These are phyloP conservation scores for Tetragonula clypearis DNA, from an alignment of 1,140 invertebrate species.

Conservation along the genomic window DNA sequence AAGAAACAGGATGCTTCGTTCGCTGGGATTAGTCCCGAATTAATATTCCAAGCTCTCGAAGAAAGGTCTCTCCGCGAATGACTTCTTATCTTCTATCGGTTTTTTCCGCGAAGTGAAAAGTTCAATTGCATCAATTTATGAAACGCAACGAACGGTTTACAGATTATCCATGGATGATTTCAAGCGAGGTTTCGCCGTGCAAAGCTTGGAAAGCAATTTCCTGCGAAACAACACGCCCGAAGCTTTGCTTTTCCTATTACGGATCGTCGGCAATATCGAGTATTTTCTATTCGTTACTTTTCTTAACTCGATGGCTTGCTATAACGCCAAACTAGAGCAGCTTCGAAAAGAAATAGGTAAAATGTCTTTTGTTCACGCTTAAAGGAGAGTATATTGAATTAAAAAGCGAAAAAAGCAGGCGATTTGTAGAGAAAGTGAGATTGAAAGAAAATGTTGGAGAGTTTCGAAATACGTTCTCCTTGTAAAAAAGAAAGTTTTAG, in stretches of 20 bases:
- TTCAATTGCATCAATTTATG: background rate
- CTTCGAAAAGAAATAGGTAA: constrained; percentile 37
- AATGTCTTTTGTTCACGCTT: too few relatives aligned
- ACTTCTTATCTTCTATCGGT: background rate
- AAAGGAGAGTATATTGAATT: background rate
- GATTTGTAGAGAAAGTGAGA: background rate
- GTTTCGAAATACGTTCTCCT: background rate
- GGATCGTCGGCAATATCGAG: constrained; percentile 58
- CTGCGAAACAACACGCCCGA: constrained; percentile 47
- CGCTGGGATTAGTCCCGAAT: constrained; percentile 46
- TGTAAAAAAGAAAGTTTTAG: too few relatives aligned
- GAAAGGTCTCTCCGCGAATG: constrained; percentile 52
- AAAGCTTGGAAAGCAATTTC: constrained; percentile 69
- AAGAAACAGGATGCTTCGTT: constrained; percentile 44
- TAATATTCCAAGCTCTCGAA: constrained; percentile 56
- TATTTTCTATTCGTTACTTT: constrained; percentile 69
- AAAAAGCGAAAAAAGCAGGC: background rate
- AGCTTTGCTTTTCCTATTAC: constrained; percentile 51
- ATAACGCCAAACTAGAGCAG: constrained; percentile 30
- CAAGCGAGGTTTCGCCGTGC: constrained; percentile 67
- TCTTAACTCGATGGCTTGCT: constrained; percentile 59
- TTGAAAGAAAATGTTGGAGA: background rate
- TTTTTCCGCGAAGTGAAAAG: background rate
- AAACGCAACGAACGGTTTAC: background rate
- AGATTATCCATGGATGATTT: constrained; percentile 65